Percentiles rank a stretch among this genome's conserved stretches.
Conservation (phyloP, 2,113 vertebrate genomes). For the Brevimyrus niger region DNA sequence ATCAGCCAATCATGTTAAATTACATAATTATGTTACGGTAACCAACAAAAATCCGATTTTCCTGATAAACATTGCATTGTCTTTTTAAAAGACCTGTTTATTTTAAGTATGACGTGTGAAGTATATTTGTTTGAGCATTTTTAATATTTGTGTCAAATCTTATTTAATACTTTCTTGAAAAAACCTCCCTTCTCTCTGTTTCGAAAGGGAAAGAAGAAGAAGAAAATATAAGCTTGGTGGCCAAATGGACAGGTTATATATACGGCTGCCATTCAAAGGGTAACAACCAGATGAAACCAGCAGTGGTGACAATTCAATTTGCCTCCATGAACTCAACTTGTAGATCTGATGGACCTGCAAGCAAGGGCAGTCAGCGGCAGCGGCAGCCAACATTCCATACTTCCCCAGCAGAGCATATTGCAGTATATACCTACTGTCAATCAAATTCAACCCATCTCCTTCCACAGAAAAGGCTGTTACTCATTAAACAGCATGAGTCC, state of each 20-base stretch:
- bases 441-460: neutral
- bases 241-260: constrained; percentile 40
- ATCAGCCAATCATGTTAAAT: neutral
- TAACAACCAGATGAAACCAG: constrained; percentile 45
- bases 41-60: neutral
- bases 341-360: constrained; percentile 50
- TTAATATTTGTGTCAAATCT: neutral
- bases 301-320: constrained; percentile 48
- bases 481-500: neutral
- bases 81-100: neutral
- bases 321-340: constrained; percentile 54
- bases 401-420: neutral
- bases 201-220: neutral
- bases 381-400: constrained; percentile 1
- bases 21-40: neutral
- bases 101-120: neutral
- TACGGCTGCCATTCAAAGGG: constrained; percentile 39
- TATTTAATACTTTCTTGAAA: neutral
- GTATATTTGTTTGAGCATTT: neutral
- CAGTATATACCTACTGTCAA: neutral
- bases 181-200: neutral
- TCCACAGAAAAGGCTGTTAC: neutral
- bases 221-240: constrained; percentile 27
- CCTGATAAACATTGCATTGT: neutral
- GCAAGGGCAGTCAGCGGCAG: constrained; percentile 46